Evolutionary conservation across 35 echinoderm and acorn worm species (phyloP), one percentile per base, ranked within the genome.

Genomic region (Patiria miniata): DNA sequence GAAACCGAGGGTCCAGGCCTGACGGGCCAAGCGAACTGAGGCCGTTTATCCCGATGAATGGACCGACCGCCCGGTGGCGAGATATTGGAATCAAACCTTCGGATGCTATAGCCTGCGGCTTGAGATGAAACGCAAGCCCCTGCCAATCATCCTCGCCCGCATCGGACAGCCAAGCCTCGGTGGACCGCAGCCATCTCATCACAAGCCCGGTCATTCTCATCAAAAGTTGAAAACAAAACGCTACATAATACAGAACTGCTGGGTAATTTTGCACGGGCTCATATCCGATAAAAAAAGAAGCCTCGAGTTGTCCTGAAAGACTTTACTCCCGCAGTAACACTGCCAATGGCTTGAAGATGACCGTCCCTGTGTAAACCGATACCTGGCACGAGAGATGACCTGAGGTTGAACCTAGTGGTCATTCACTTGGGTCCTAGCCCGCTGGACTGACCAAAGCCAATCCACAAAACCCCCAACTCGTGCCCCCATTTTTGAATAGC

Each of bases 41-140:
- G 65, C 65, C 65, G 26, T 73, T 73, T 73, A 73, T 73, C 65
- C 65, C 65, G 65, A 23, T 73, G 65, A 73, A 73, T 73, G 65
- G 65, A 30, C 34, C 65, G 65, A 73, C 65, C 65, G 65, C 65
- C 65, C 65, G 65, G 21, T 73, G 65, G 65, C 65, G 15, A 73
- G 65, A 73, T 73, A 36, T 73, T 73, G 65, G 65, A 73, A 73
- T 73, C 21, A 73, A 73, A 73, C 65, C 65, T 73, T 73, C 65
- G 21, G 65, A 28, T 73, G 65, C 65, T 34, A 23, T 73, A 73
- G 65, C 65, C 65, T 73, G 65, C 65, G 65, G 65, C 65, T 30
- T 23, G 9, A 26, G 65, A 73, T 73, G 65, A 73, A 73, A 73
- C 65, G 65, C 65, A 32, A 73, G 65, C 65, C 29, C 34, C 65